Percentiles rank a stretch among this genome's conserved stretches.
Evolutionary conservation across 2,797 vertebrate species (phyloP).

Genomic region (Anniella stebbinsi): DNA sequence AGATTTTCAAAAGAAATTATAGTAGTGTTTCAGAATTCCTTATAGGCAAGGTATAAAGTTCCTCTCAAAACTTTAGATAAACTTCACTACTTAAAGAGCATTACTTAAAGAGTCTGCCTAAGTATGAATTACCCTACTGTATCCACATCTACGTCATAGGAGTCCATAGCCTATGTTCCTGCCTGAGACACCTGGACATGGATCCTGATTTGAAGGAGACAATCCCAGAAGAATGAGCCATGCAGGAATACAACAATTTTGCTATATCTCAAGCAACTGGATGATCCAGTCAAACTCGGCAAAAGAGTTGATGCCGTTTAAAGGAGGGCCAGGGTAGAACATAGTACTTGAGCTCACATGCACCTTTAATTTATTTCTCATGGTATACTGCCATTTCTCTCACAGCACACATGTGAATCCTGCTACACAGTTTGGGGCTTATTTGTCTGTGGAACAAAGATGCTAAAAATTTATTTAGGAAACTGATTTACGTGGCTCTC

Average conservation of each 20-base stretch:
- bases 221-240: neutral
- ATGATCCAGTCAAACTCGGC: constrained; percentile 38
- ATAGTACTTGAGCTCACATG: too few relatives aligned
- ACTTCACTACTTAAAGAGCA: too few relatives aligned
- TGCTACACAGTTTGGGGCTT: neutral
- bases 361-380: neutral
- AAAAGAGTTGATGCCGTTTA: constrained; percentile 49
- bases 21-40: too few relatives aligned
- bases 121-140: constrained; percentile 62
- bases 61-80: neutral
- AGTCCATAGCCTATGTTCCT: constrained; percentile 55
- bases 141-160: constrained; percentile 9
- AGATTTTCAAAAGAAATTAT: too few relatives aligned
- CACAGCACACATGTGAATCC: neutral
- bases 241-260: neutral
- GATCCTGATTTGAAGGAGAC: neutral
- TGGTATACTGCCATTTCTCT: neutral
- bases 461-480: neutral
- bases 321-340: neutral
- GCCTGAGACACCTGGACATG: too few relatives aligned
- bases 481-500: neutral
- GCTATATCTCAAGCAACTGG: neutral
- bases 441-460: too few relatives aligned
- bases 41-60: too few relatives aligned
- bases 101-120: too few relatives aligned